These are phyloP conservation scores for Volucella zonaria DNA, from an alignment of 2,888 invertebrate genomes.

Conservation along the genomic window DNA sequence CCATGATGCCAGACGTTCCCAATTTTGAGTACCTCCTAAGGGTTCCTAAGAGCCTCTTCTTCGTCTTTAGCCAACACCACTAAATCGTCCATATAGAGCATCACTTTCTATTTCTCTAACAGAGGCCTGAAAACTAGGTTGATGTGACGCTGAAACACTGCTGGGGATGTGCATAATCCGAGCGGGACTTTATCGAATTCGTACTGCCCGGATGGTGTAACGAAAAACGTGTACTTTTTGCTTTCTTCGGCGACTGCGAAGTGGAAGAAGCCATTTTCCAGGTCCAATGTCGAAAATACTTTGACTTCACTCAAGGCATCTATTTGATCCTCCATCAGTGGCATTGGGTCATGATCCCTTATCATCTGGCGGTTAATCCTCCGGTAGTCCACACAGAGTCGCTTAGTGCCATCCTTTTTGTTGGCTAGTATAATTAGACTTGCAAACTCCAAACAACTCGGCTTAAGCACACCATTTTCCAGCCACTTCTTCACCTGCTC, in stretches of 20 bases:
- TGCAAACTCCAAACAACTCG: constrained; percentile 75
- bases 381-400: constrained; percentile 74
- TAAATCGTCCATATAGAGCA: constrained; percentile 76
- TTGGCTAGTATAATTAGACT: constrained; percentile 72
- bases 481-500: constrained; percentile 17
- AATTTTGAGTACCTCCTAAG: constrained; percentile 3
- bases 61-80: constrained; percentile 59
- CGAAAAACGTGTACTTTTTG: constrained; percentile 75
- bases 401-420: constrained; percentile 38
- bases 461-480: constrained; percentile 57
- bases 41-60: constrained; percentile 22
- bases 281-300: constrained; percentile 75
- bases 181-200: constrained; percentile 78
- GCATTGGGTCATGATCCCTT: constrained; percentile 74
- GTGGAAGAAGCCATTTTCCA: constrained; percentile 78
- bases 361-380: constrained; percentile 54
- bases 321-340: constrained; percentile 76
- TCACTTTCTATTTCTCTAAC: constrained; percentile 3
- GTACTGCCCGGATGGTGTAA: constrained; percentile 72
- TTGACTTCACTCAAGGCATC: constrained; percentile 74
- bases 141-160: constrained; percentile 74
- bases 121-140: constrained; percentile 40
- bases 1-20: constrained; percentile 18
- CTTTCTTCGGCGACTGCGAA: constrained; percentile 75
- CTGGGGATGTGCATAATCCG: constrained; percentile 77